Base-by-base conservation (phyloP, 2,113 vertebrate genomes). In the Recurvirostra avosetta region DNA sequence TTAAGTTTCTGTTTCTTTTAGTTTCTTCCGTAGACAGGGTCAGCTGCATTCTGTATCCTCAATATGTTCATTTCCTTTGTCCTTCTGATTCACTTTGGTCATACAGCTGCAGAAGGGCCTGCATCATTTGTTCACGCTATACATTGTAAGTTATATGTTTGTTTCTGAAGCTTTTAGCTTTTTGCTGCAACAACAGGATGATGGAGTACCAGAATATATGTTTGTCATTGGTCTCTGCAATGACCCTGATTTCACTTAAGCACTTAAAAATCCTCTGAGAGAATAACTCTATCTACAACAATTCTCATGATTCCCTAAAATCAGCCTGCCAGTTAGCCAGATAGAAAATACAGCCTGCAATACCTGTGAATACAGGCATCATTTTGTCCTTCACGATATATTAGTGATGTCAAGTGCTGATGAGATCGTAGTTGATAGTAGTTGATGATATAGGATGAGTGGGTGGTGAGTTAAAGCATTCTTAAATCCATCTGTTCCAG, bases 401-500 rank as follows among this genome's bases (percentile, higher is more conserved):
- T 85, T 76, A 72, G 66, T 36, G 41, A 49, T 86, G 67, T 85
- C 82, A 62, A 90, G 62, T 22, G 36, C 53, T 82, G 82, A 86
- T 90, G 68, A 95, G 56, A 81, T 91, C 56, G 41, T 6, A 41
- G 67, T 25, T 92, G 78, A 77, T 85, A 86, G 76, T 36, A 30
- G 27, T 21, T 83, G 74, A 86, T 90, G 62, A 45, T 73, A 74
- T 5, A 47, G 74, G 41, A 70, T 73, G 88, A 76, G 45, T 23
- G 26, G 23, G 36, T 92, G 65, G 71, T 76, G 62, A 92, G 62
- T 90, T 83, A 90, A 94, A 72, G 27, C 52, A 43, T 90, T 94
- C 79, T 79, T 14, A 58, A 94, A 92, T 62, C 82, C 53, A 83
- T 88, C 59, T 96, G 38, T 96, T 97, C 43, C 68, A 95, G 90